These are phyloP conservation scores for Pharmacophagus antenor DNA, from an alignment of 2,888 invertebrate genomes.

Conservation along the genomic window DNA sequence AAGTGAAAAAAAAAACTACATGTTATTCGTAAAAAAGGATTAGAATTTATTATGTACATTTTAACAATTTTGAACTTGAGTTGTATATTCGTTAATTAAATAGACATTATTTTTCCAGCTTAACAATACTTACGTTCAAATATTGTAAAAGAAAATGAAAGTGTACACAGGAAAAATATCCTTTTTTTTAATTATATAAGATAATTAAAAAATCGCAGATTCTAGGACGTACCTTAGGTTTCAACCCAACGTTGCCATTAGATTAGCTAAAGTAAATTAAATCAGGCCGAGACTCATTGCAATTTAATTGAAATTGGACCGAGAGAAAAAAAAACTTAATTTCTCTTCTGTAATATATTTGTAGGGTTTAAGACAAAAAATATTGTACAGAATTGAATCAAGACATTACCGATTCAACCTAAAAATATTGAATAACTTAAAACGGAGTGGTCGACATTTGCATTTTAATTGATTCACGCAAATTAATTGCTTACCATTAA, in stretches of 20 bases:
- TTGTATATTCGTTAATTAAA: too few species aligned
- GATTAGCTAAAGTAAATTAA: too few species aligned
- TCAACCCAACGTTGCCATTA: not conserved
- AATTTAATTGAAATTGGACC: not conserved
- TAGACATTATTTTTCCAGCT: too few species aligned
- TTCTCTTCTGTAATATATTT: not conserved
- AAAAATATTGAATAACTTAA: not conserved
- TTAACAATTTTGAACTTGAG: too few species aligned
- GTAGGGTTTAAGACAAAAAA: not conserved
- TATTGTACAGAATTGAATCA: not conserved
- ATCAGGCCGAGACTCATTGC: not conserved
- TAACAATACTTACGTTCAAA: too few species aligned
- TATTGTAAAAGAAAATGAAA: too few species aligned
- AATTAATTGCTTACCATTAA: not conserved
- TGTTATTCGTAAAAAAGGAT: too few species aligned
- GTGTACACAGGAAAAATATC: too few species aligned
- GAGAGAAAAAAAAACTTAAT: not conserved
- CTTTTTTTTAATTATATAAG: not conserved
- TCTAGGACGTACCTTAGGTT: too few species aligned
- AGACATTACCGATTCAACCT: not conserved
- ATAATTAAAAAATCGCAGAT: too few species aligned
- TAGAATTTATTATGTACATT: too few species aligned
- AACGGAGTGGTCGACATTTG: not conserved
- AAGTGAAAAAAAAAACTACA: too few species aligned
- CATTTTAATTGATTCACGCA: conserved; percentile 13